A percentile compares a stretch with the other conserved stretches of the same genome.
phyloP scores from a whole-genome alignment of 2,888 invertebrate genomes.

The Melanotus villosus region DNA sequence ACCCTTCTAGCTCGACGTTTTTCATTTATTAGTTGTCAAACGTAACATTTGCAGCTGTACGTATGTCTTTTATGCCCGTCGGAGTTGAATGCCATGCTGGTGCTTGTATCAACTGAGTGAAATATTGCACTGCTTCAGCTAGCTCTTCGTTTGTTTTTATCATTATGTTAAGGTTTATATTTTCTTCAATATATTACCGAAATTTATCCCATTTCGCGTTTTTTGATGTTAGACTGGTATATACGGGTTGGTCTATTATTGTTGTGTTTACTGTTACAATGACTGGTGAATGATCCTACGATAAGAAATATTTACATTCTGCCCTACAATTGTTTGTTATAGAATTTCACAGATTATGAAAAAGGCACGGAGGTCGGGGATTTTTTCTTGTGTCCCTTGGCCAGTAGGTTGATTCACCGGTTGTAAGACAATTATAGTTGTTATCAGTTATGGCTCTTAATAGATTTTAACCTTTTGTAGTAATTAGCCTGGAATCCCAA shows the following conservation, averaged over 20 bases:
- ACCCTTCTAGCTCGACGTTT: not conserved
- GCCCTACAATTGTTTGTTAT: not conserved
- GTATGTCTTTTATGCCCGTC: not conserved
- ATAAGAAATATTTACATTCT: not conserved
- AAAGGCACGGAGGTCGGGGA: too few relatives aligned
- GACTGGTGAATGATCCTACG: not conserved
- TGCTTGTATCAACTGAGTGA: not conserved
- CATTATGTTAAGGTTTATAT: not conserved
- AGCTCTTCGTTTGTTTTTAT: not conserved
- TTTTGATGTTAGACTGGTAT: not conserved
- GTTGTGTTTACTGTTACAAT: not conserved
- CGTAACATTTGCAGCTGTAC: not conserved
- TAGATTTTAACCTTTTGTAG: not conserved
- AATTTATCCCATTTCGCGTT: not conserved
- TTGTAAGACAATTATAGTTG: not conserved
- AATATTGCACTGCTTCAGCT: conserved; percentile 1
- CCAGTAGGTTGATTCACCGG: not conserved
- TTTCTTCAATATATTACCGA: not conserved
- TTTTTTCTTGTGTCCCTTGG: not conserved
- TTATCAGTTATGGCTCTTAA: not conserved
- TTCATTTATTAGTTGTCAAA: not conserved
- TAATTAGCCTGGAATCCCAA: not conserved
- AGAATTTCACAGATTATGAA: too few relatives aligned
- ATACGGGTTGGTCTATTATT: not conserved
- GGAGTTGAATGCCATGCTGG: not conserved